phyloP scores from a whole-genome alignment of 2,113 vertebrate genomes.

The Arothron firmamentum region DNA sequence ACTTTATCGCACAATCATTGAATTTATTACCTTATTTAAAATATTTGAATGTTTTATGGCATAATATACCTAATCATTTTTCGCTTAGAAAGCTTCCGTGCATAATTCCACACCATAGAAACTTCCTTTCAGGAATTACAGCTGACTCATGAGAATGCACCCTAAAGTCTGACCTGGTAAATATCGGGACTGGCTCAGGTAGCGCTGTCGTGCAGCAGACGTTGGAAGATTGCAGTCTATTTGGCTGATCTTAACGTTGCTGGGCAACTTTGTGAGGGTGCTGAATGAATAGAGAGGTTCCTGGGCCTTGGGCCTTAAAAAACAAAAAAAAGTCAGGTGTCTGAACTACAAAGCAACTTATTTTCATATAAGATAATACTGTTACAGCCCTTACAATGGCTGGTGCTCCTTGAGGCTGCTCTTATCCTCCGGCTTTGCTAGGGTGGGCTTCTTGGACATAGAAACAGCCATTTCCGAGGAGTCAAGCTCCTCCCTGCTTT shows the following conservation, averaged over 20 bases:
- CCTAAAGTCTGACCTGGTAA: conserved; percentile 81
- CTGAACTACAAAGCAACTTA: too few relatives aligned
- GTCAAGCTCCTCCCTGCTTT: conserved; percentile 86
- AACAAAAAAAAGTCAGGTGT: background rate
- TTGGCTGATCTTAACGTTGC: conserved; percentile 69
- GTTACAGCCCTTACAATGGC: conserved; percentile 46
- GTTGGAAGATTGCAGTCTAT: conserved; percentile 72
- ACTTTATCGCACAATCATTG: background rate
- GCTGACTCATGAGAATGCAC: background rate
- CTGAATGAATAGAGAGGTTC: conserved; percentile 73
- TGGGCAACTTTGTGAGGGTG: conserved; percentile 78
- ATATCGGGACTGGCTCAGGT: conserved; percentile 91
- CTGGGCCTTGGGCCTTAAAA: conserved; percentile 67
- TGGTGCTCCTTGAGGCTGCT: conserved; percentile 73
- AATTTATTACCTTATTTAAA: background rate
- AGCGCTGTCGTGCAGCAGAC: conserved; percentile 88
- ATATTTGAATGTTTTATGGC: background rate
- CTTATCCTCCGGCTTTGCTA: conserved; percentile 74
- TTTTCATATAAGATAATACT: too few relatives aligned
- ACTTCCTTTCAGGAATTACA: background rate
- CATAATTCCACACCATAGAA: background rate
- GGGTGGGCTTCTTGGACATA: conserved; percentile 86
- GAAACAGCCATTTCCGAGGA: conserved; percentile 78
- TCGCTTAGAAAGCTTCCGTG: too few relatives aligned
- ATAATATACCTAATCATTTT: background rate